These are phyloP conservation scores for Notolepis coatsorum DNA, from an alignment of 2,797 vertebrate species.

Conservation along the genomic window DNA sequence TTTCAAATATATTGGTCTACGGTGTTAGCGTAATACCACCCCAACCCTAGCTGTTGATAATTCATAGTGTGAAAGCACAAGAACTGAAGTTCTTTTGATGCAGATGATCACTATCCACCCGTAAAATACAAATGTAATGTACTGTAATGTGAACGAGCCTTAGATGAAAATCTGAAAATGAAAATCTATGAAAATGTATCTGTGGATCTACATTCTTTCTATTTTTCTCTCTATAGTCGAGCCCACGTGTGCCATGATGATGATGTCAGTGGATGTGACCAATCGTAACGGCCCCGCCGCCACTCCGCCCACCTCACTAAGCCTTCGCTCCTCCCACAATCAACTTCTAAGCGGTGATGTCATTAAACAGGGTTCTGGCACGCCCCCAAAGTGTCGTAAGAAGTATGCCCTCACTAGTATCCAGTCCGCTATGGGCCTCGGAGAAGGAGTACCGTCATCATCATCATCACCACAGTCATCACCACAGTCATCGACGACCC, in stretches of 20 bases:
- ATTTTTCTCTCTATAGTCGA: slow-evolving; percentile 52
- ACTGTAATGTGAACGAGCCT: too few relatives aligned
- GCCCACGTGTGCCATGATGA: slow-evolving; percentile 74
- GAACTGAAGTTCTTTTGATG: too few relatives aligned
- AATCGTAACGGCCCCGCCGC: slow-evolving; percentile 88
- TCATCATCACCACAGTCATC: slow-evolving; percentile 80
- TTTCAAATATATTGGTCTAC: too few relatives aligned
- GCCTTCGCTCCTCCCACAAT: slow-evolving; percentile 94
- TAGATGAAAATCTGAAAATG: too few relatives aligned
- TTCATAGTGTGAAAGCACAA: too few relatives aligned
- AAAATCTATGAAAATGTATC: background rate
- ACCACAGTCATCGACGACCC: slow-evolving; percentile 65
- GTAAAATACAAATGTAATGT: too few relatives aligned
- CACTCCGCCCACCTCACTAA: slow-evolving; percentile 92
- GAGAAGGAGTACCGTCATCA: slow-evolving; percentile 68
- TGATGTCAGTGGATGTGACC: slow-evolving; percentile 89
- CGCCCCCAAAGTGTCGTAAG: slow-evolving; percentile 96
- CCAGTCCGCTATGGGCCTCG: slow-evolving; percentile 95
- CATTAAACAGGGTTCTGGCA: slow-evolving; percentile 88
- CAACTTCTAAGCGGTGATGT: slow-evolving; percentile 91
- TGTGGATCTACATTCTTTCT: background rate
- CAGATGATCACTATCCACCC: too few relatives aligned
- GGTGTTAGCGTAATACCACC: too few relatives aligned
- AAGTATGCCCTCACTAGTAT: slow-evolving; percentile 96
- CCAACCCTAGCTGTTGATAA: too few relatives aligned